Conservation (phyloP, 2,888 invertebrate species). For the Lucinisca nassula region DNA sequence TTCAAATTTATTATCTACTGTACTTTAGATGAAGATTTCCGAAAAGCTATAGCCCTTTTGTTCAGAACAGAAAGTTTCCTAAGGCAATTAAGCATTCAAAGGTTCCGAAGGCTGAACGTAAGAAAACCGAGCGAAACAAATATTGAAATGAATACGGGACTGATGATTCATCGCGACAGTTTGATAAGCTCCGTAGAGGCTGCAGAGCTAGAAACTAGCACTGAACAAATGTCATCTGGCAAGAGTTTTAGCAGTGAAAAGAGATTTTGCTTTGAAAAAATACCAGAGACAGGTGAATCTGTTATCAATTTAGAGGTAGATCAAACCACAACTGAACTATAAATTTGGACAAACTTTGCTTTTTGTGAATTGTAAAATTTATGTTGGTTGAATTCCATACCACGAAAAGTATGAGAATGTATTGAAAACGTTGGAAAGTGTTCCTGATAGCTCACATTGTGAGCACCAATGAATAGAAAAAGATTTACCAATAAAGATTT, state of each 20-base stretch:
- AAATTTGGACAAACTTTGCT: too few relatives aligned
- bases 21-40: background rate
- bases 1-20: background rate
- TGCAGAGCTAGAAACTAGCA: background rate
- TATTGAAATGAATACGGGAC: background rate
- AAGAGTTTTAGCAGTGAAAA: background rate
- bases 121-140: background rate
- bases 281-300: background rate
- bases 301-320: too few relatives aligned
- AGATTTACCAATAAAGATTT: too few relatives aligned
- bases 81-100: background rate
- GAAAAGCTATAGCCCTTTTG: background rate
- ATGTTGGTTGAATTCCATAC: too few relatives aligned
- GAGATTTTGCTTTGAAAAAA: background rate
- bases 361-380: too few relatives aligned
- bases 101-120: background rate
- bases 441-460: too few relatives aligned
- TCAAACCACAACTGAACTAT: background rate
- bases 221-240: background rate
- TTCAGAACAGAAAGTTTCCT: background rate
- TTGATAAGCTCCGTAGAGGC: background rate
- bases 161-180: background rate
- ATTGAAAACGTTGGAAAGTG: too few relatives aligned
- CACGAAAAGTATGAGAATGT: too few relatives aligned
- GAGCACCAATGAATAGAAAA: too few relatives aligned